Base-by-base conservation (phyloP, 2,888 invertebrate species). In the Thymelicus lineola region DNA sequence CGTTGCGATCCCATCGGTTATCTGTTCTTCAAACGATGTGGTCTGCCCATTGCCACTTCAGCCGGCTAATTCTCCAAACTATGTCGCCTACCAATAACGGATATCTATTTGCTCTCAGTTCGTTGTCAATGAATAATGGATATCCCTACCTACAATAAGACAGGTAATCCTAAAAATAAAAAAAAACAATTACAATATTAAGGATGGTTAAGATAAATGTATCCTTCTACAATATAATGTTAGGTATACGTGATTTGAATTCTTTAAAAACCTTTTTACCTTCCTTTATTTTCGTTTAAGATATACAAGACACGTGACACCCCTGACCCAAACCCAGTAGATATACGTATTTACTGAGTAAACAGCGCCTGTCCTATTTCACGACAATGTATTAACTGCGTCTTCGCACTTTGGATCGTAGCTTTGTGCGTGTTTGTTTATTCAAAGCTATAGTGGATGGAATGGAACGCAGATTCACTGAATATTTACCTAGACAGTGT, bases 351-450 rank as follows among this genome's bases (percentile, higher is more conserved):
- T 66, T 66, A 58, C 36, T 46, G 15, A 46, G 45, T 36, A 35
- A 66, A 66, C 65, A 66, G 58, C 35, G 15, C 15, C 45, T 66
- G 58, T 46, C 58, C 65, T 58, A 66, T 57, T 66, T 58, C 58
- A 35, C 57, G 57, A 46, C 46, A 66, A 66, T 58, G 65, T 66
- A 66, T 57, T 66, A 66, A 45, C 58, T 66, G 15, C 46, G 53
- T 20, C 36, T 57, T 66, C 35, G 57, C 17, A 58, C 65, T 66
- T 66, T 35, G 46, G 46, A 46, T 58, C 10, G 65, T 55, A 10
- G 58, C 65, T 66, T 58, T 58, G 58, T 45, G 14, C 36, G 36
- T 48, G 58, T 58, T 66, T 58, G 46, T 58, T 17, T 66, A 66
- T 66, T 66, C 58, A 66, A 55, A 35, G 42, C 15, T 20, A 57